phyloP scores from a whole-genome alignment of 2,797 vertebrate genomes.

The Triplophysa yarkandensis region DNA sequence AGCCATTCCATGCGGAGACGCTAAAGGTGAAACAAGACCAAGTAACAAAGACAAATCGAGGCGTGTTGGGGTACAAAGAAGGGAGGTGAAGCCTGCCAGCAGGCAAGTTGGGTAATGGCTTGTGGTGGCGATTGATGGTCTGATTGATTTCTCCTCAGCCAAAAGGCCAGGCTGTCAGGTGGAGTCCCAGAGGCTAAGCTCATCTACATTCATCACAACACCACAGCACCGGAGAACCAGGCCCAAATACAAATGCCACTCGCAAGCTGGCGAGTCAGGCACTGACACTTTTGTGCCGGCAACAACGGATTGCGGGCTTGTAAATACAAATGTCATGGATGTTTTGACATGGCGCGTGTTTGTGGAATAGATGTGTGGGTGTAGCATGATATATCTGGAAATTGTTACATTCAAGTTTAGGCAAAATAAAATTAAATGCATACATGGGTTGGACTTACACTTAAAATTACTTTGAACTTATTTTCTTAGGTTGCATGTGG shows the following conservation, averaged over 20 bases:
- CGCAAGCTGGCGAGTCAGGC: constrained; percentile 30
- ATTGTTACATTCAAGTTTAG: constrained; percentile 22
- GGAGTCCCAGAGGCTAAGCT: constrained; percentile 58
- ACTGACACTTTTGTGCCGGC: constrained; percentile 36
- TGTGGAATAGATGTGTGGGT: constrained; percentile 37
- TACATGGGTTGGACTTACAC: constrained; percentile 9
- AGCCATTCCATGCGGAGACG: neutral
- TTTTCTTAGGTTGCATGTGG: constrained; percentile 6
- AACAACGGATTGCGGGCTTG: constrained; percentile 63
- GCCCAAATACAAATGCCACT: constrained; percentile 72
- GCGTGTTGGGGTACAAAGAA: constrained; percentile 33
- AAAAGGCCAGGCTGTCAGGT: constrained; percentile 64
- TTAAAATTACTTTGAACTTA: neutral
- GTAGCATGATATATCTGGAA: neutral
- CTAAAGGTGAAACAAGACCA: constrained; percentile 40
- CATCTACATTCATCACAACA: constrained; percentile 69
- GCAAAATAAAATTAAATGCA: constrained; percentile 4
- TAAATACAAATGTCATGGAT: constrained; percentile 65
- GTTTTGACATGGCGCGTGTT: constrained; percentile 20
- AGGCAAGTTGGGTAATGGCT: constrained; percentile 67
- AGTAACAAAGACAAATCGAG: constrained; percentile 49
- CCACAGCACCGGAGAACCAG: constrained; percentile 42
- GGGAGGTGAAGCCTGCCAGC: constrained; percentile 47
- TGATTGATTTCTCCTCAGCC: constrained; percentile 77
- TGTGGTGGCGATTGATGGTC: constrained; percentile 71